Evolutionary conservation across 2,888 invertebrate genomes (phyloP), one percentile per base, ranked within the genome.

Genomic region (Cheilosia soror): DNA sequence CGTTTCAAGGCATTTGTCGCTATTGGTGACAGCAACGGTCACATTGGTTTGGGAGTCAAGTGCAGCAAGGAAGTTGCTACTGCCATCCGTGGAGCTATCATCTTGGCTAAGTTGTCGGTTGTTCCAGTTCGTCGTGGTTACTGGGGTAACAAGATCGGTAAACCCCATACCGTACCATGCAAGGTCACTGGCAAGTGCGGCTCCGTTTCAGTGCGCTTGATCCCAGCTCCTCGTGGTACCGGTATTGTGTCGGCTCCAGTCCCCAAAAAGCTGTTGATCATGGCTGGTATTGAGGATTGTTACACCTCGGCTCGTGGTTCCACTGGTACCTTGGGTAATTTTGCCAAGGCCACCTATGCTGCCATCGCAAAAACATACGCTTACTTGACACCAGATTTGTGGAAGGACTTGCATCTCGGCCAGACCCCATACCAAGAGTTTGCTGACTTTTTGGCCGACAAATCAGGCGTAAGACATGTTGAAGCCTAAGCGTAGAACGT

Each of bases 21-120:
- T 80, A 99, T 99, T 90, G 99, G 99, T 88, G 99, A 99, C 93
- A 97, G 97, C 93, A 98, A 98, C 89, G 99, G 99, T 33, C 99
- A 99, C 93, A 98, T 99, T 91, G 99, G 99, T 89, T 94, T 99
- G 78, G 99, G 99, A 65, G 99, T 99, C 1, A 99, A 99, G 93
- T 99, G 99, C 94, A 98, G 98, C 92, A 99, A 99, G 93, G 99
- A 99, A 97, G 99, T 99, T 33, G 99, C 99, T 4, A 99, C 99
- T 84, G 99, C 99, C 75, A 99, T 99, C 90, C 96, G 99, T 89
- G 99, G 99, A 66, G 99, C 99, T 85, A 99, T 99, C 90, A 98
- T 99, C 90, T 94, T 99, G 87, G 99, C 99, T 71, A 99, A 99
- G 93, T 94, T 99, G 75, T 99, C 99, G 0, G 98, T 99, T 80